These are phyloP conservation scores for Sinohyriopsis cumingii DNA, from an alignment of 2,888 invertebrate species.

Conservation along the genomic window DNA sequence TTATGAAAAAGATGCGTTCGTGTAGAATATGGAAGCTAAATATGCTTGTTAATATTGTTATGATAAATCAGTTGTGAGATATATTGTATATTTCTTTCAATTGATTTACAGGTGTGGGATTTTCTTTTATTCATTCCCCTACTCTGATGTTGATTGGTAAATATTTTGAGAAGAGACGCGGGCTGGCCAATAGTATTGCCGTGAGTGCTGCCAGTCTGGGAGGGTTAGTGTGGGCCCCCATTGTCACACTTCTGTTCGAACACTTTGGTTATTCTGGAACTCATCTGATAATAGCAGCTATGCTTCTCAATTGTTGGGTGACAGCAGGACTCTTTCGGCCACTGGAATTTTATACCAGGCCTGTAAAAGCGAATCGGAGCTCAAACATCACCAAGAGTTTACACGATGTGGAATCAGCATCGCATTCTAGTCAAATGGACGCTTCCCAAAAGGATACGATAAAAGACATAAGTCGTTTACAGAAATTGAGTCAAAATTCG, in stretches of 20 bases:
- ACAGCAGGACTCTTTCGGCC: slow-evolving; percentile 17
- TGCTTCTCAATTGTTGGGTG: slow-evolving; percentile 9
- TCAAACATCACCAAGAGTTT: too few species aligned
- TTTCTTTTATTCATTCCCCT: slow-evolving; percentile 19
- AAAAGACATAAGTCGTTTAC: too few species aligned
- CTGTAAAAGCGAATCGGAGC: background rate
- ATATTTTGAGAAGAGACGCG: slow-evolving; percentile 26
- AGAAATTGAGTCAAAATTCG: too few species aligned
- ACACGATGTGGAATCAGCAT: too few species aligned
- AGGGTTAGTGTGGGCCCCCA: slow-evolving; percentile 21
- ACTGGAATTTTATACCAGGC: slow-evolving; percentile 8
- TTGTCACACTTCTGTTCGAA: slow-evolving; percentile 17
- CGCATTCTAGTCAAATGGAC: too few species aligned
- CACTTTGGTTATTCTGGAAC: slow-evolving; percentile 17
- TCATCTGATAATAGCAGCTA: slow-evolving; percentile 14
- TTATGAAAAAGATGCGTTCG: too few species aligned
- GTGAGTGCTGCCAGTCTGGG: slow-evolving; percentile 17
- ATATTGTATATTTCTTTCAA: too few species aligned
- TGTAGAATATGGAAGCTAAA: too few species aligned
- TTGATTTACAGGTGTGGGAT: slow-evolving; percentile 18
- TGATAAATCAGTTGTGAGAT: too few species aligned
- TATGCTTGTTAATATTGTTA: too few species aligned
- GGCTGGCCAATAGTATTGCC: slow-evolving; percentile 26
- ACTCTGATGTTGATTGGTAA: slow-evolving; percentile 16
- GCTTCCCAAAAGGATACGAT: too few species aligned